A percentile compares a stretch with the other conserved stretches of the same genome.
Conservation (phyloP, 2,888 invertebrate genomes). For the Pseudeuparius sepicola region DNA sequence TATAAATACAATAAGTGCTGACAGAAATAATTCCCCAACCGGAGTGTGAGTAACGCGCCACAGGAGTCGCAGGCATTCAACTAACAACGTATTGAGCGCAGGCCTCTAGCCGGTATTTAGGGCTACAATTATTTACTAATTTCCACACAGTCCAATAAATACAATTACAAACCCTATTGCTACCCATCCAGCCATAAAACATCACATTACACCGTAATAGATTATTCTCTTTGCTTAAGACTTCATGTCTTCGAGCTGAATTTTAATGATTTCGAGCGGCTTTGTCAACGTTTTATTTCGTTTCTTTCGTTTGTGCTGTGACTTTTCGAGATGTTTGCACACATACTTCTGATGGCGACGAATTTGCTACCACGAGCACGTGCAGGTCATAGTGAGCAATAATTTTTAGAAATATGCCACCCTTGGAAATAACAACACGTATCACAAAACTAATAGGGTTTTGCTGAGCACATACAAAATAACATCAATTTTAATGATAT, state of each 20-base stretch:
- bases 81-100: conserved; percentile 32
- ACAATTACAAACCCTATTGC: conserved; percentile 38
- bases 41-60: conserved; percentile 35
- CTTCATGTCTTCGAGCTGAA: conserved; percentile 23
- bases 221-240: conserved; percentile 22
- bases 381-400: no score
- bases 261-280: conserved; percentile 22
- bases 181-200: conserved; percentile 30
- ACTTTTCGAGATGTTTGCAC: no score
- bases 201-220: conserved; percentile 25
- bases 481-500: no score
- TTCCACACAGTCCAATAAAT: conserved; percentile 39
- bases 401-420: no score
- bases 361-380: no score
- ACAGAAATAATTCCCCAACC: conserved; percentile 29
- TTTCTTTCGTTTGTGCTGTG: no score
- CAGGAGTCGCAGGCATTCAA: conserved; percentile 31
- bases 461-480: no score
- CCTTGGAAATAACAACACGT: no score
- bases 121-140: conserved; percentile 39
- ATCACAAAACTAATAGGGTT: no score
- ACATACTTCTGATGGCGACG: no score
- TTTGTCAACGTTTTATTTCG: conserved; percentile 18
- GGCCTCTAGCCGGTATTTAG: conserved; percentile 34
- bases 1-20: conserved; percentile 22